Conservation (phyloP, 2,113 vertebrate species). For the Petrocephalus microphthalmus region DNA sequence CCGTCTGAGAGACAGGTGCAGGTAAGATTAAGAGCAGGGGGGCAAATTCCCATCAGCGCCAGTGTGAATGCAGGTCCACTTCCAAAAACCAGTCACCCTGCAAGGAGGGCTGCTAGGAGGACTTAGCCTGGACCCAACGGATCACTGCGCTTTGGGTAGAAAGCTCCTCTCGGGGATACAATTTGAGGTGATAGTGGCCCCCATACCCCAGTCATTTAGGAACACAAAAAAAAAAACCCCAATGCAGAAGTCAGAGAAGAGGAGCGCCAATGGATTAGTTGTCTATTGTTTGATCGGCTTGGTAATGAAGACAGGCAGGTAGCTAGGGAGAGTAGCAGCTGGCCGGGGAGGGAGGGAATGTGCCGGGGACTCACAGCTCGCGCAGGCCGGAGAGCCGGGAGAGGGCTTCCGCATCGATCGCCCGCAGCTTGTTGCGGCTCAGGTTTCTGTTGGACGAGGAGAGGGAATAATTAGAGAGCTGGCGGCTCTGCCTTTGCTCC, state of each 20-base stretch:
- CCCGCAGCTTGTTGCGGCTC: conserved; percentile 80
- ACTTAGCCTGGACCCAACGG: not conserved
- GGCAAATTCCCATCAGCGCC: not conserved
- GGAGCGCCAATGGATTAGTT: conserved; percentile 20
- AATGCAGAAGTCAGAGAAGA: conserved; percentile 7
- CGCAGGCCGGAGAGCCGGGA: conserved; percentile 70
- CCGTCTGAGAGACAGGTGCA: conserved; percentile 30
- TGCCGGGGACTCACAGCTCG: conserved; percentile 81
- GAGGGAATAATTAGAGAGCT: conserved; percentile 10
- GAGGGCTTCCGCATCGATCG: conserved; percentile 73
- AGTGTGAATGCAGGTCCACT: not conserved
- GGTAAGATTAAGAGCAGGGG: not conserved
- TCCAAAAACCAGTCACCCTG: not conserved
- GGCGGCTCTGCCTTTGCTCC: not conserved
- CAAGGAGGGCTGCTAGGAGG: not conserved
- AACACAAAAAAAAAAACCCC: not conserved
- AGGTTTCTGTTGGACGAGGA: conserved; percentile 75
- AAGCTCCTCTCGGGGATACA: not conserved
- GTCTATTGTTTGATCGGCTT: conserved; percentile 24
- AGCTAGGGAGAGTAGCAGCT: no score
- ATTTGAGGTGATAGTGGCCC: not conserved
- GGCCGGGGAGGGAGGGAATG: not conserved
- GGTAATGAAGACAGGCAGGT: conserved; percentile 19
- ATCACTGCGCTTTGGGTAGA: not conserved
- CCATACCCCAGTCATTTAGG: conserved; percentile 23